phyloP scores from a whole-genome alignment of 2,888 invertebrate species.

The Apeira syringaria region DNA sequence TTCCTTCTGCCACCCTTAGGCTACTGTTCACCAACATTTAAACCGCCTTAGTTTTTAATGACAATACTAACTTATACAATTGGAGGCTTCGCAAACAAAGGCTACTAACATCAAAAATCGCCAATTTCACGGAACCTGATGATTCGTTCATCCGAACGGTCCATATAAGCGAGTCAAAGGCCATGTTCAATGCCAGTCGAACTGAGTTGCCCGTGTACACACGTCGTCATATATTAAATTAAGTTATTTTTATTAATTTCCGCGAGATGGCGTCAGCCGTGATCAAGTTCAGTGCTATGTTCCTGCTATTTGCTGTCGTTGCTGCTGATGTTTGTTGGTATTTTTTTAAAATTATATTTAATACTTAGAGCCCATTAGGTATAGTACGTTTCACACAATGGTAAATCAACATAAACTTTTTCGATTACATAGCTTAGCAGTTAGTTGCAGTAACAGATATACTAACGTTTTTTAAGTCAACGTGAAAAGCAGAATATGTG shows the following conservation, averaged over 20 bases:
- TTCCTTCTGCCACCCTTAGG: too few relatives aligned
- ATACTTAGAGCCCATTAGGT: too few relatives aligned
- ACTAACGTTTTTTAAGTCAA: too few relatives aligned
- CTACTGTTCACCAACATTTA: too few relatives aligned
- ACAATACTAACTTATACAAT: too few relatives aligned
- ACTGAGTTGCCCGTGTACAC: slow-evolving; percentile 48
- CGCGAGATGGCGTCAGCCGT: slow-evolving; percentile 69
- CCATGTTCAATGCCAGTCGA: slow-evolving; percentile 72
- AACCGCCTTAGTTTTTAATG: too few relatives aligned
- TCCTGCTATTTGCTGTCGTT: slow-evolving; percentile 62
- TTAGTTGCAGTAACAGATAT: too few relatives aligned
- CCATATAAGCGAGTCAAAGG: slow-evolving; percentile 70
- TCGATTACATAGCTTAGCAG: too few relatives aligned
- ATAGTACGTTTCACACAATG: too few relatives aligned
- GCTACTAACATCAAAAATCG: slow-evolving; percentile 18
- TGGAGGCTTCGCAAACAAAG: slow-evolving; percentile 4
- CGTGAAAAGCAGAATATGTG: too few relatives aligned
- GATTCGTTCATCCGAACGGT: slow-evolving; percentile 52
- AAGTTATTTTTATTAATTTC: slow-evolving; percentile 41
- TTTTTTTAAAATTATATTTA: too few relatives aligned
- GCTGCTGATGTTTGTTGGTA: slow-evolving; percentile 71
- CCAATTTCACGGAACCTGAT: slow-evolving; percentile 50
- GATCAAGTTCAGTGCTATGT: slow-evolving; percentile 74
- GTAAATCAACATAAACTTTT: too few relatives aligned
- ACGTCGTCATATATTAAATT: slow-evolving; percentile 47